These are phyloP conservation scores for Mesorhabditis belari DNA, from an alignment of 2,888 invertebrate species.

Conservation along the genomic window DNA sequence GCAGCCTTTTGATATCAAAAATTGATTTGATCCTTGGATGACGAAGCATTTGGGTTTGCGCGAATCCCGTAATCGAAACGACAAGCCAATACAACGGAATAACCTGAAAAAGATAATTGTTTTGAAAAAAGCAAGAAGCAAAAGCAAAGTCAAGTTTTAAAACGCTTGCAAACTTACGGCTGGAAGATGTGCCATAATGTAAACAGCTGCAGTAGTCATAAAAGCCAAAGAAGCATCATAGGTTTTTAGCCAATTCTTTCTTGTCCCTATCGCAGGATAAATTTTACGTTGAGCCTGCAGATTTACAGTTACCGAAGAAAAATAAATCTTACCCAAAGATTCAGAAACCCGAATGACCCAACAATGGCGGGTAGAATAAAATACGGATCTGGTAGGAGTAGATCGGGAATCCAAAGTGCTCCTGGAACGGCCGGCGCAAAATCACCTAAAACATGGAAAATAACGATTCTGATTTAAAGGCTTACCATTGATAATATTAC, in stretches of 20 bases:
- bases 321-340: conserved; percentile 34
- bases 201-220: conserved; percentile 38
- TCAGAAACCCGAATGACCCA: conserved; percentile 43
- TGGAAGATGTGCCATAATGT: conserved; percentile 44
- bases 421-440: conserved; percentile 40
- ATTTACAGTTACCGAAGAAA: not conserved
- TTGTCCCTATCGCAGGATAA: conserved; percentile 31
- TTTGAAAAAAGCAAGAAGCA: not conserved
- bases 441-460: conserved; percentile 28
- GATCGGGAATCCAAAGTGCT: conserved; percentile 37
- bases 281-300: conserved; percentile 44
- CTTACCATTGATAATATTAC: conserved; percentile 37
- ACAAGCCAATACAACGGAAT: conserved; percentile 47
- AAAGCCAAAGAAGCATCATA: conserved; percentile 41
- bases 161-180: conserved; percentile 28
- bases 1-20: conserved; percentile 42
- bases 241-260: conserved; percentile 27
- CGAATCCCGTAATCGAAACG: conserved; percentile 38
- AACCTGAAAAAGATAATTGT: conserved; percentile 25
- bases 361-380: conserved; percentile 41
- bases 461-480: not conserved
- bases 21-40: conserved; percentile 38
- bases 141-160: conserved; percentile 1
- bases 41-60: conserved; percentile 37
- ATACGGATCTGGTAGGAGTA: conserved; percentile 45